phyloP scores from a whole-genome alignment of 2,888 invertebrate species.

The Drosophila subsilvestris region DNA sequence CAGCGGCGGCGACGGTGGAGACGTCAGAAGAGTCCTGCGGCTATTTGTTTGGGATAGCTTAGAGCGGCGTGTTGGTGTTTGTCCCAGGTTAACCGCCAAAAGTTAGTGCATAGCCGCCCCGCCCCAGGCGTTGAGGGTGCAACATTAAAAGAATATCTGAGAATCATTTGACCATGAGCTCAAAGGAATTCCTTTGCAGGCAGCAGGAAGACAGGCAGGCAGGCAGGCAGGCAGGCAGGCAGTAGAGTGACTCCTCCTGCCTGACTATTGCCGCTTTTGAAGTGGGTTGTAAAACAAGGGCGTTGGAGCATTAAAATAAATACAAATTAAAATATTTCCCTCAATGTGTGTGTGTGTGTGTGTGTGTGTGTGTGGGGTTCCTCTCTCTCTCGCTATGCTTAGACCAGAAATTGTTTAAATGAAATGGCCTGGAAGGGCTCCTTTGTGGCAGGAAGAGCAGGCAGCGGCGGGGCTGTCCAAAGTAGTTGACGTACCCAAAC shows the following conservation, averaged over 20 bases:
- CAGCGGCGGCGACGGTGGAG: background rate
- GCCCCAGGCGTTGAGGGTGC: slow-evolving; percentile 54
- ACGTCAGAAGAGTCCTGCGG: slow-evolving; percentile 14
- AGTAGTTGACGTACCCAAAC: slow-evolving; percentile 13
- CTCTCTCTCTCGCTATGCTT: slow-evolving; percentile 9
- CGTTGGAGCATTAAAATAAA: slow-evolving; percentile 78
- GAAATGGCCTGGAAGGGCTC: slow-evolving; percentile 72
- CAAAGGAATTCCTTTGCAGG: slow-evolving; percentile 66
- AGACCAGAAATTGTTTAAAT: slow-evolving; percentile 62
- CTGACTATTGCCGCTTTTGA: slow-evolving; percentile 31
- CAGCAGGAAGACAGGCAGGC: slow-evolving; percentile 39
- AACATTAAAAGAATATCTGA: slow-evolving; percentile 72
- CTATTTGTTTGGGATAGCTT: slow-evolving; percentile 37
- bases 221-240: slow-evolving; percentile 4
- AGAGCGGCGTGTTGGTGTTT: slow-evolving; percentile 22
- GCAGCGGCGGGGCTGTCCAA: slow-evolving; percentile 18
- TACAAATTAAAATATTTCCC: slow-evolving; percentile 76
- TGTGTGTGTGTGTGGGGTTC: no score
- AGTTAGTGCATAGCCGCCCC: slow-evolving; percentile 66
- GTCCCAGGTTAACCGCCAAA: slow-evolving; percentile 63
- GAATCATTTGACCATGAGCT: slow-evolving; percentile 75
- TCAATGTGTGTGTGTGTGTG: slow-evolving; percentile 24
- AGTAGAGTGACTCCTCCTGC: background rate
- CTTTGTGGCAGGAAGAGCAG: slow-evolving; percentile 49
- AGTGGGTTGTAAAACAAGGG: slow-evolving; percentile 58